Conservation (phyloP, 2,113 vertebrate genomes). For the Capreolus pygargus region DNA sequence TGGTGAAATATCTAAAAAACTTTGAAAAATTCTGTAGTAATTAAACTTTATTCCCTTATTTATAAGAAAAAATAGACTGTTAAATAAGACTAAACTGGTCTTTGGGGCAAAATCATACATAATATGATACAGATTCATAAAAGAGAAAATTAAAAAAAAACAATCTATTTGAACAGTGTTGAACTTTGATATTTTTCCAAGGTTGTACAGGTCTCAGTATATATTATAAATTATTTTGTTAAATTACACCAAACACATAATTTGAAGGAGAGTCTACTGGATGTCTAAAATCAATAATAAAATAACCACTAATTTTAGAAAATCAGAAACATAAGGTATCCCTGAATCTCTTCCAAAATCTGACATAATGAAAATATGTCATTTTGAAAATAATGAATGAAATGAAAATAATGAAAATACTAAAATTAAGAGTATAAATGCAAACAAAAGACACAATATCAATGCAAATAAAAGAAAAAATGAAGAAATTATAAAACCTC, state of each 20-base stretch:
- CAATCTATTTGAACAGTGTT: not conserved
- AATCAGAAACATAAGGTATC: not conserved
- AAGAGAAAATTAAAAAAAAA: not conserved
- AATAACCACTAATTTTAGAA: not conserved
- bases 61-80: not conserved
- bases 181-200: not conserved
- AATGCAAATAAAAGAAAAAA: not conserved
- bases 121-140: not conserved
- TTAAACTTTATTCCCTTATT: not conserved
- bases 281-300: not conserved
- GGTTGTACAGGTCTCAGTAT: not conserved
- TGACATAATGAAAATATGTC: not conserved
- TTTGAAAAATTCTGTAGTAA: not conserved
- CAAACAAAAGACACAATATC: not conserved
- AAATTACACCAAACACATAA: not conserved
- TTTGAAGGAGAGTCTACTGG: not conserved
- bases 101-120: not conserved
- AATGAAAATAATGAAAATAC: not conserved
- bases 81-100: not conserved
- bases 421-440: not conserved
- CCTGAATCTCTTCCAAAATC: not conserved
- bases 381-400: not conserved
- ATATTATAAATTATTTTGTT: not conserved
- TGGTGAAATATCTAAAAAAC: not conserved
- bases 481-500: not conserved